Conservation (phyloP, 30 jellyfish, hydroid and myxozoan genomes). For the Mastigias papua region DNA sequence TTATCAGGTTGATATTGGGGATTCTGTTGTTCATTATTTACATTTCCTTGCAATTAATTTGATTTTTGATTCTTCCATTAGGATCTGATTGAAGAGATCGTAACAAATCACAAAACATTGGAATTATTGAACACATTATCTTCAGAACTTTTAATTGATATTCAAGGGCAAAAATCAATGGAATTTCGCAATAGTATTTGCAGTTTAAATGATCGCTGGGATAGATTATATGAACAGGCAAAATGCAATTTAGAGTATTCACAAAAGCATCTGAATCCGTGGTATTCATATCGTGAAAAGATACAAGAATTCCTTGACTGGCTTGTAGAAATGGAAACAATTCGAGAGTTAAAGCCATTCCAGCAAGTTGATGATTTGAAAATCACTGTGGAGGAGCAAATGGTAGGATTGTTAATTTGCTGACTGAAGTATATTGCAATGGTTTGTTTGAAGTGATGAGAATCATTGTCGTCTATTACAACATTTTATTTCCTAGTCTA, state of each 20-base stretch:
- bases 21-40: too few relatives aligned
- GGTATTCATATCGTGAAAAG: slow-evolving; percentile 82
- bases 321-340: slow-evolving; percentile 54
- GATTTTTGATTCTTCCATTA: background rate
- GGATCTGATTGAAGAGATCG: slow-evolving; percentile 74
- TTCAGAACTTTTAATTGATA: slow-evolving; percentile 31
- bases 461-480: too few relatives aligned
- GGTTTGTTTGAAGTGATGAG: too few relatives aligned
- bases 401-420: slow-evolving; percentile 46
- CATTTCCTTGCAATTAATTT: too few relatives aligned
- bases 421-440: too few relatives aligned
- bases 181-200: slow-evolving; percentile 69
- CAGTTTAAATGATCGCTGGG: slow-evolving; percentile 85
- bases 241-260: slow-evolving; percentile 71
- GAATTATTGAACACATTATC: slow-evolving; percentile 51
- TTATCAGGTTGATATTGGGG: too few relatives aligned
- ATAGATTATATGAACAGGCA: slow-evolving; percentile 74
- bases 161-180: slow-evolving; percentile 76
- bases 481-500: too few relatives aligned
- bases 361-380: slow-evolving; percentile 36
- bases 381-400: slow-evolving; percentile 26
- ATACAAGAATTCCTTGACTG: slow-evolving; percentile 42
- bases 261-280: slow-evolving; percentile 62
- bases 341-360: background rate
- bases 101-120: slow-evolving; percentile 47